phyloP scores from a whole-genome alignment of 1,140 invertebrate species.

The Mamestra configurata region DNA sequence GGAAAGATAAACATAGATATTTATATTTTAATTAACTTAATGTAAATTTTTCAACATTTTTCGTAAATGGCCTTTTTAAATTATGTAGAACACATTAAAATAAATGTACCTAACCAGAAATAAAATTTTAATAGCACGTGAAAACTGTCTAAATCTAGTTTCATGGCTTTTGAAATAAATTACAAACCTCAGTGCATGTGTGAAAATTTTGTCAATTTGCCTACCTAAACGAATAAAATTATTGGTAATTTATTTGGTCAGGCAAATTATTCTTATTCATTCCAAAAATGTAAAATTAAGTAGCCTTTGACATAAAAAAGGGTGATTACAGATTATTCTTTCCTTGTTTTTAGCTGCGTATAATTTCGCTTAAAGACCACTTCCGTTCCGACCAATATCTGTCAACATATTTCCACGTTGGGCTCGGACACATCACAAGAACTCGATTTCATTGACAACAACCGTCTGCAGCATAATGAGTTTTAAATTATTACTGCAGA shows the following conservation, averaged over 20 bases:
- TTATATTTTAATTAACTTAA: not conserved
- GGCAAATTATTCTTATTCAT: conserved; percentile 47
- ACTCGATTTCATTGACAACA: conserved; percentile 85
- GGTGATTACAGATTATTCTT: conserved; percentile 79
- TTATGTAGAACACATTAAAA: conserved; percentile 12
- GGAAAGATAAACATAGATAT: not conserved
- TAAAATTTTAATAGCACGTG: no score
- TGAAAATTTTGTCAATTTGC: not conserved
- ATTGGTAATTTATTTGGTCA: conserved; percentile 24
- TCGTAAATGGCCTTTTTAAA: conserved; percentile 2
- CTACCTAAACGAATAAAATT: not conserved
- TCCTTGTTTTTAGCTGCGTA: conserved; percentile 83
- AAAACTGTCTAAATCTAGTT: no score
- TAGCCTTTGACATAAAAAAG: conserved; percentile 79
- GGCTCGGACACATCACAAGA: conserved; percentile 85
- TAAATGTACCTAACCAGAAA: not conserved
- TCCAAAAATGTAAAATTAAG: conserved; percentile 69
- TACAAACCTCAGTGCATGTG: no score
- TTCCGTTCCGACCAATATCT: conserved; percentile 86
- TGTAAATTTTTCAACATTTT: conserved; percentile 1
- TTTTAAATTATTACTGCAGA: conserved; percentile 86
- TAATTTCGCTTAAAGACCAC: conserved; percentile 85
- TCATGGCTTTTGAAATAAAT: no score
- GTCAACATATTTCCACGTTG: conserved; percentile 87
- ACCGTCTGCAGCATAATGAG: conserved; percentile 82